phyloP scores from a whole-genome alignment of 2,888 invertebrate genomes.

The Flabesymbios commensalis region DNA sequence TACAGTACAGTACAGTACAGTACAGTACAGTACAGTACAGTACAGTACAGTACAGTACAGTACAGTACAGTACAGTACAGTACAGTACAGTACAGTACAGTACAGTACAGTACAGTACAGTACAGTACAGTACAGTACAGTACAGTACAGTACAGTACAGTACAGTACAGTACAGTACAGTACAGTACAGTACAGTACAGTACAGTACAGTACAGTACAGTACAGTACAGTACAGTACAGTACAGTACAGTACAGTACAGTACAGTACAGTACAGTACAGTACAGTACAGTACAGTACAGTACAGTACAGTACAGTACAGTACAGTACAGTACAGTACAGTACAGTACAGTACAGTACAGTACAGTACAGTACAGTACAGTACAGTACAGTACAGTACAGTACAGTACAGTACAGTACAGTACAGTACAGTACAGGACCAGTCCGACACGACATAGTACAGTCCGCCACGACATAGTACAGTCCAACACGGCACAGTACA shows the following conservation, averaged over 20 bases:
- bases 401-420: slow-evolving; percentile 11
- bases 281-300: background rate
- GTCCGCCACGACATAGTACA: background rate
- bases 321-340: background rate
- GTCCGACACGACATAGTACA: background rate
- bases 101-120: background rate
- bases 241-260: background rate
- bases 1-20: background rate
- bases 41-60: background rate
- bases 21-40: background rate
- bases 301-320: background rate
- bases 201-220: background rate
- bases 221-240: background rate
- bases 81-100: background rate
- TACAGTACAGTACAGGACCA: background rate
- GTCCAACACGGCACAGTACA: background rate
- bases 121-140: background rate
- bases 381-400: slow-evolving; percentile 7
- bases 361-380: background rate
- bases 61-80: background rate
- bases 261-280: slow-evolving; percentile 1
- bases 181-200: background rate
- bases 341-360: slow-evolving; percentile 1
- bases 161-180: background rate
- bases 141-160: background rate